A percentile compares a stretch with the other conserved stretches of the same genome.
phyloP scores from a whole-genome alignment of 1,140 invertebrate genomes.

The Propsilocerus akamusi region DNA sequence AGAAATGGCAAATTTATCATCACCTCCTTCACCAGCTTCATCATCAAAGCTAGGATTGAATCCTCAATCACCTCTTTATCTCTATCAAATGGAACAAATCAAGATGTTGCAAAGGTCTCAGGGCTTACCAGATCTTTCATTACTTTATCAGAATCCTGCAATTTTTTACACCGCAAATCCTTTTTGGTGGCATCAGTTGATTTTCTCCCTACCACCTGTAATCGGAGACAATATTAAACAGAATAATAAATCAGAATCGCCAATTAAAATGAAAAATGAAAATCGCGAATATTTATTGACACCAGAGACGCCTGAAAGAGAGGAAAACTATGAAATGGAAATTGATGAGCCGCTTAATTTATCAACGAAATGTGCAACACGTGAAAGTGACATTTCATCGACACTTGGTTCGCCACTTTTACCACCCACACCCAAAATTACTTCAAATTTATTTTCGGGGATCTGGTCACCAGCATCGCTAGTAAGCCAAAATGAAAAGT shows the following conservation, averaged over 20 bases:
- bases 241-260: not conserved
- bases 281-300: not conserved
- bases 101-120: not conserved
- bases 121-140: not conserved
- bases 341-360: not conserved
- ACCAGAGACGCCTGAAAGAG: not conserved
- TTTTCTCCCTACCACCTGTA: not conserved
- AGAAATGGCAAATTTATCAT: not conserved
- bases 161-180: constrained; percentile 1
- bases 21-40: not conserved
- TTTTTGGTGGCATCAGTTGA: not conserved
- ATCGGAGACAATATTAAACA: not conserved
- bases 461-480: not conserved
- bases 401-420: no score
- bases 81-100: not conserved
- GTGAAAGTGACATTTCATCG: not conserved
- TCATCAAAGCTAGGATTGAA: not conserved
- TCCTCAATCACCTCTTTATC: not conserved
- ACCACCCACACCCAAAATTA: not conserved
- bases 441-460: not conserved
- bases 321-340: not conserved
- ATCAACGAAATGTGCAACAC: not conserved
- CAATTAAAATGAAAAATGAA: not conserved
- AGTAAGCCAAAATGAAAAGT: not conserved
- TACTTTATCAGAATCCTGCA: not conserved